Evolutionary conservation across 1,140 invertebrate species (phyloP).

Genomic region (Rhopalosiphum maidis): DNA sequence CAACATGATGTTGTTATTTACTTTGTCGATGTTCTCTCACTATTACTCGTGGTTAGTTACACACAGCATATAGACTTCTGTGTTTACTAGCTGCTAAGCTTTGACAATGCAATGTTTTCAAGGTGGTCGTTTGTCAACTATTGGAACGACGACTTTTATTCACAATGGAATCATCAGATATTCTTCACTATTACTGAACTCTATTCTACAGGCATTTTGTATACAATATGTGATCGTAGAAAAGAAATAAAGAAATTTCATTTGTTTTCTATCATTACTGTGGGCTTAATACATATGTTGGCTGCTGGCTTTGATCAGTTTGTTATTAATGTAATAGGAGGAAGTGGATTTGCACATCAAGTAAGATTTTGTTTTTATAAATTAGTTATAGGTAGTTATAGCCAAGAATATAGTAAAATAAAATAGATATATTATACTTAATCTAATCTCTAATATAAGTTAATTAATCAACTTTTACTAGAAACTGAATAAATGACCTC

Average conservation of each 20-base stretch:
- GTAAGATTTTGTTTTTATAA: slow-evolving; percentile 62
- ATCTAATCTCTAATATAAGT: background rate
- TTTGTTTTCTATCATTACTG: slow-evolving; percentile 70
- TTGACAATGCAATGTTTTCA: slow-evolving; percentile 41
- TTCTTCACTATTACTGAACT: slow-evolving; percentile 80
- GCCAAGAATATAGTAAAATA: background rate
- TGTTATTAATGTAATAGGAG: slow-evolving; percentile 74
- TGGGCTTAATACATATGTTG: slow-evolving; percentile 75
- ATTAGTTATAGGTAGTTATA: background rate
- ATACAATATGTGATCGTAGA: slow-evolving; percentile 69
- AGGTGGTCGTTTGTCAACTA: slow-evolving; percentile 84
- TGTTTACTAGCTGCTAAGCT: background rate
- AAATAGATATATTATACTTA: background rate
- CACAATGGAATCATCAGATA: slow-evolving; percentile 77
- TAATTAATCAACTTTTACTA: background rate
- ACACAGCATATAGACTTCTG: background rate
- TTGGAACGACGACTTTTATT: slow-evolving; percentile 84
- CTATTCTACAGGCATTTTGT: slow-evolving; percentile 72
- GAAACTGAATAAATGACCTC: background rate
- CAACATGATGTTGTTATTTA: slow-evolving; percentile 76
- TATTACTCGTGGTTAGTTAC: slow-evolving; percentile 74
- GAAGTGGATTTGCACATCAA: slow-evolving; percentile 74
- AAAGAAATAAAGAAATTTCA: slow-evolving; percentile 70
- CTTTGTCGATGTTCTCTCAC: slow-evolving; percentile 77
- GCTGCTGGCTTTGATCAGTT: slow-evolving; percentile 80